phyloP scores from a whole-genome alignment of 2,113 vertebrate species.

The Callionymus lyra region DNA sequence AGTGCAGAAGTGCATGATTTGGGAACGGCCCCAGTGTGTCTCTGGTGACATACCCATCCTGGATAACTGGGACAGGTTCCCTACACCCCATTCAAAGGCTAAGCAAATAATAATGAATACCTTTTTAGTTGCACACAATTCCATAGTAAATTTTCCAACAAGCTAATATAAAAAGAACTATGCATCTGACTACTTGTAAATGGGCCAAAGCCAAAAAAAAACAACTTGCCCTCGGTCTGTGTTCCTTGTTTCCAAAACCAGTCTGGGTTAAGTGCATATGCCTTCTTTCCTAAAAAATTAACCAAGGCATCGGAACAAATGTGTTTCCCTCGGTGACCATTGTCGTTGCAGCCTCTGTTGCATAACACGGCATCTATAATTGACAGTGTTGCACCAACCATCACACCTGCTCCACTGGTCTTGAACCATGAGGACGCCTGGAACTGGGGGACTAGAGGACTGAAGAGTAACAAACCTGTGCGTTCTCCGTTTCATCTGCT shows the following conservation, averaged over 20 bases:
- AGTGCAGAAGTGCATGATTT: too few species aligned
- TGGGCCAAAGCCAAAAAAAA: background rate
- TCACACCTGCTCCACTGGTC: constrained; percentile 30
- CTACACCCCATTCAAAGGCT: too few species aligned
- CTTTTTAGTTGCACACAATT: too few species aligned
- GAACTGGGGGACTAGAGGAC: constrained; percentile 4
- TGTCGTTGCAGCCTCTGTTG: constrained; percentile 33
- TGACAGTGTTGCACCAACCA: constrained; percentile 39
- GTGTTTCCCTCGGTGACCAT: constrained; percentile 13
- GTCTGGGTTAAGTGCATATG: constrained; percentile 5
- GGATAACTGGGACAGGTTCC: too few species aligned
- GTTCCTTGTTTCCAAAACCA: constrained; percentile 7
- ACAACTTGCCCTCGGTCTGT: background rate
- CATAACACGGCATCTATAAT: constrained; percentile 49
- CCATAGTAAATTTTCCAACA: too few species aligned
- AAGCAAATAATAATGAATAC: too few species aligned
- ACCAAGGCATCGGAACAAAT: constrained; percentile 6
- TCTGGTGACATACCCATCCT: too few species aligned
- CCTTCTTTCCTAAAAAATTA: background rate
- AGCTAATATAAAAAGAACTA: too few species aligned
- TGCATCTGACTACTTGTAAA: background rate
- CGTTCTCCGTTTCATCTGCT: constrained; percentile 8
- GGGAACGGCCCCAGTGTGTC: too few species aligned
- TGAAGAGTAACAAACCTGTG: constrained; percentile 13
- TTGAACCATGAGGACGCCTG: too few species aligned